These are phyloP conservation scores for Sitobion miscanthi DNA, from an alignment of 1,140 invertebrate species.

Conservation along the genomic window DNA sequence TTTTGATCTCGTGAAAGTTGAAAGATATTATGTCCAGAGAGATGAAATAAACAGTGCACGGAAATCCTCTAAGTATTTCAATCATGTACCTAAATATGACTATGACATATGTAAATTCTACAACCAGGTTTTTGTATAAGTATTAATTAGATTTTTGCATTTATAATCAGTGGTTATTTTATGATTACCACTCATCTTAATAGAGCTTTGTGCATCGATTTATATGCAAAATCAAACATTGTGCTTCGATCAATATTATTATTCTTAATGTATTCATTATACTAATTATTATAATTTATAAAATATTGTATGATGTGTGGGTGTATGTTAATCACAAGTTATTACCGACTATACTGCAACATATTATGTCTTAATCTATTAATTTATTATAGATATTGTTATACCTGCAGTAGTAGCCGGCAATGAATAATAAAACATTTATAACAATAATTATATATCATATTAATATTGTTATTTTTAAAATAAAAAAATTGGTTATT, in stretches of 20 bases:
- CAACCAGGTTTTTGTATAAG: neutral
- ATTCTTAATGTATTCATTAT: neutral
- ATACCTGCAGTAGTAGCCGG: neutral
- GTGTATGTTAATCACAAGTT: constrained; percentile 3
- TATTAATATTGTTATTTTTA: neutral
- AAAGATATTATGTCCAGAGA: neutral
- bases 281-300: neutral
- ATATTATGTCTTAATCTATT: neutral
- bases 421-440: neutral
- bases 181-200: neutral
- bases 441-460: neutral
- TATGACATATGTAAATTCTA: neutral
- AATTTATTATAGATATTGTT: neutral
- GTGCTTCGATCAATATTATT: neutral
- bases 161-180: neutral
- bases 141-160: neutral
- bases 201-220: neutral
- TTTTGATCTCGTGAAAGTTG: too few species aligned
- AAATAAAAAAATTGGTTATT: neutral
- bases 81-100: neutral
- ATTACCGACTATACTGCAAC: neutral
- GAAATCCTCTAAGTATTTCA: neutral
- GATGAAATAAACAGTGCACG: neutral
- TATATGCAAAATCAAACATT: neutral
- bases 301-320: neutral